Evolutionary conservation across 2,888 invertebrate genomes (phyloP), one percentile per base, ranked within the genome.

Genomic region (Eupithecia pulchellata): DNA sequence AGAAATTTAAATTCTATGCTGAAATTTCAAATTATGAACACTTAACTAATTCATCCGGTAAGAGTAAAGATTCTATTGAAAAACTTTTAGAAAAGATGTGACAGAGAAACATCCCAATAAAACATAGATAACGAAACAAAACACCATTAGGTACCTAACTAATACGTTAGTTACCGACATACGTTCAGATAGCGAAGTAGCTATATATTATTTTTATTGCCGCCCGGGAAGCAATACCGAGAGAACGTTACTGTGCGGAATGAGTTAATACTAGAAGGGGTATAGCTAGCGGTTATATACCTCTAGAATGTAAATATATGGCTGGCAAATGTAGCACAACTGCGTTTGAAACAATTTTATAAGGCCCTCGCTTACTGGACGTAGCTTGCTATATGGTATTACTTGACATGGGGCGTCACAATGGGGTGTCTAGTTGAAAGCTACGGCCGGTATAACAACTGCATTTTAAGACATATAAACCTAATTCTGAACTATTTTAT

Each of bases 171-270:
- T 66, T 63, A 75, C 75, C 66, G 74, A 68, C 75, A 76, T 73
- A 76, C 72, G 76, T 73, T 74, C 78, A 58, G 64, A 70, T 77
- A 81, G 78, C 74, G 77, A 77, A 75, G 75, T 80, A 79, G 78
- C 85, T 81, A 87, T 88, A 87, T 78, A 79, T 88, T 88, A 87
- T 84, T 87, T 89, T 88, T 89, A 89, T 83, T 84, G 81, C 79
- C 79, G 78, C 78, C 80, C 78, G 71, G 82, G 77, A 83, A 79
- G 82, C 82, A 81, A 84, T 84, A 85, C 78, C 81, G 79, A 75
- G 74, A 78, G 77, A 64, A 76, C 29, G 57, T 57, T 57, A 76
- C 68, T 62, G 64, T 65, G 61, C 60, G 66, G 39, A 68, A 74
- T 74, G 72, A 75, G 64, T 71, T 75, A 72, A 57, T 63, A 65